Percentiles rank a stretch among this genome's conserved stretches.
These are phyloP conservation scores for Arnoldichthys spilopterus DNA, from an alignment of 2,797 vertebrate genomes.

Conservation along the genomic window DNA sequence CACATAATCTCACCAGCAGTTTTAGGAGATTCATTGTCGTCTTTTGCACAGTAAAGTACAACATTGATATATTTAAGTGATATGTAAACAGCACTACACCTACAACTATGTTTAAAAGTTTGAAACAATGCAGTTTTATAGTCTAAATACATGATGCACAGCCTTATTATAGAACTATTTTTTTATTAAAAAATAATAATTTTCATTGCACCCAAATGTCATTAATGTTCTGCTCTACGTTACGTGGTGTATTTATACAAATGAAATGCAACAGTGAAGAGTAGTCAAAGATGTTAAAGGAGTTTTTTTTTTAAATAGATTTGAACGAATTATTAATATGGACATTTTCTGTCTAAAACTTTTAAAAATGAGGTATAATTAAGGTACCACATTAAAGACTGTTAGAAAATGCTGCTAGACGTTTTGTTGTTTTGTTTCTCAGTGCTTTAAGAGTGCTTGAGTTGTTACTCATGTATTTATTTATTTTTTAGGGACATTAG, in stretches of 20 bases:
- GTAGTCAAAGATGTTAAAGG: slow-evolving; percentile 3
- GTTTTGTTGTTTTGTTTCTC: slow-evolving; percentile 2
- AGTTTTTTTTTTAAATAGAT: not conserved
- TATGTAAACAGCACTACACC: slow-evolving; percentile 42
- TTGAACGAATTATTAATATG: not conserved
- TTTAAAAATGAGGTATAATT: not conserved
- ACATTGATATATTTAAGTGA: slow-evolving; percentile 1
- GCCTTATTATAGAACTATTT: slow-evolving; percentile 23
- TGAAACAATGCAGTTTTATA: not conserved
- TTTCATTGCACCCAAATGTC: slow-evolving; percentile 14
- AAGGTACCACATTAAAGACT: not conserved
- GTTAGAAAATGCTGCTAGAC: not conserved
- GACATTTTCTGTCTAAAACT: not conserved
- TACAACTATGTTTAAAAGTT: not conserved
- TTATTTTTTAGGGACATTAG: slow-evolving; percentile 21
- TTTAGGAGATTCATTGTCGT: not conserved
- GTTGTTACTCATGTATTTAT: slow-evolving; percentile 11
- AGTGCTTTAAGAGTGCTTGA: not conserved
- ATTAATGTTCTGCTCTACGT: not conserved
- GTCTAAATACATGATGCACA: not conserved
- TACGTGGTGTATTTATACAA: slow-evolving; percentile 13
- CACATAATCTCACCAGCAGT: slow-evolving; percentile 3
- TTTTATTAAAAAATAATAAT: slow-evolving; percentile 20
- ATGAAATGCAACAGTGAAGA: not conserved
- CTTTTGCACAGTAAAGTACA: slow-evolving; percentile 10